phyloP scores from a whole-genome alignment of 2,113 vertebrate species.

The Pteronura brasiliensis region DNA sequence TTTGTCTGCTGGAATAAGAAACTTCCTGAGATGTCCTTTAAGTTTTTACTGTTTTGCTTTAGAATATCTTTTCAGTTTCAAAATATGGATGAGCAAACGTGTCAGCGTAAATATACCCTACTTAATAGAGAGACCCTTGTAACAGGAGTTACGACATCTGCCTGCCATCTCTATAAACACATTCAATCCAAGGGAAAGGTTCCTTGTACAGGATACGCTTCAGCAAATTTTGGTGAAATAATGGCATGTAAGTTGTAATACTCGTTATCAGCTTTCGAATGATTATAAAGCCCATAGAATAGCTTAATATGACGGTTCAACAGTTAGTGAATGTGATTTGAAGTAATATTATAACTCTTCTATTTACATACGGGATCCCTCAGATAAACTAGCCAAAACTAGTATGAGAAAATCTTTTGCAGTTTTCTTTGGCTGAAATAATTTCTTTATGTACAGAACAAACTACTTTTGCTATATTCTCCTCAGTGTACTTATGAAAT shows the following conservation, averaged over 20 bases:
- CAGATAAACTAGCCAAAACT: neutral
- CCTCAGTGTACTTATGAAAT: neutral
- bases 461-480: neutral
- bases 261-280: neutral
- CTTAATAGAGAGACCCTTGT: neutral
- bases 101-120: neutral
- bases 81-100: neutral
- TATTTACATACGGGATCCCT: neutral
- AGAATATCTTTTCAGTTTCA: neutral
- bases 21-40: neutral
- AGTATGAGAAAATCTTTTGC: neutral
- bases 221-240: neutral
- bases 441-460: neutral
- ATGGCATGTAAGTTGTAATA: neutral
- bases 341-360: neutral
- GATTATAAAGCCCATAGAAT: neutral
- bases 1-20: neutral
- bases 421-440: neutral
- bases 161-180: neutral
- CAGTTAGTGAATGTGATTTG: neutral
- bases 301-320: neutral
- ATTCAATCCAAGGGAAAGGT: neutral
- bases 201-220: neutral
- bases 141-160: accelerated
- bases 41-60: neutral